A percentile compares a stretch with the other conserved stretches of the same genome.
These are phyloP conservation scores for Caenorhabditis drosophilae DNA, from an alignment of 2,888 invertebrate species.

Conservation along the genomic window DNA sequence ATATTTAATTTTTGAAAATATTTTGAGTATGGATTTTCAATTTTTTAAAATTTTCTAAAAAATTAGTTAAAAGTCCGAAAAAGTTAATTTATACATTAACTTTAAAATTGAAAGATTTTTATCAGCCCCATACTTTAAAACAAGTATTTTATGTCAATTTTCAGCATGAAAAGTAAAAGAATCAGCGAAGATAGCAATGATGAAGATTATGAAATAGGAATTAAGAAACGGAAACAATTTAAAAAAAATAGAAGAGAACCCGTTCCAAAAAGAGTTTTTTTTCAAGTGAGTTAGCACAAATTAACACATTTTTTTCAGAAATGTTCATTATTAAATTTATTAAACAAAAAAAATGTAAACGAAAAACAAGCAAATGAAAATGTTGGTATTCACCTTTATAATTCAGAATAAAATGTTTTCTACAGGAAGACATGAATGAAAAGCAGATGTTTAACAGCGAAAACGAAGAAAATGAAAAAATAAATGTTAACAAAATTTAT, in stretches of 20 bases:
- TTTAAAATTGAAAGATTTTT: no score
- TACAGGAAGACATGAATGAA: background rate
- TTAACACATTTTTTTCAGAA: background rate
- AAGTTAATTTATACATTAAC: no score
- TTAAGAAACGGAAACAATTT: background rate
- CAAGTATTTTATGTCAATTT: no score
- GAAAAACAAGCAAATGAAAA: background rate
- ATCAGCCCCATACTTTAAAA: no score
- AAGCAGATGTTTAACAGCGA: background rate
- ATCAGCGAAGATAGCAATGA: background rate
- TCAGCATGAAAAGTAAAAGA: background rate
- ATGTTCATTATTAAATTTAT: background rate
- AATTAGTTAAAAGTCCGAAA: no score
- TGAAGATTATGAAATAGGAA: background rate
- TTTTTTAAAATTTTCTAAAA: no score
- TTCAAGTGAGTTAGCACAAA: background rate
- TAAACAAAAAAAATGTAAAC: conserved; percentile 2
- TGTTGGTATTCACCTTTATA: no score
- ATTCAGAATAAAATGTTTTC: background rate
- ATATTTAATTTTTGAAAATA: no score
- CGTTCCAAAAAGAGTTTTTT: background rate
- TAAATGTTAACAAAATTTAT: background rate
- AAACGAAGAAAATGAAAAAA: background rate
- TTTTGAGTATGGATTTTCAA: no score
- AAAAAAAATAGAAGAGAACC: no score